Conservation (phyloP, 2,888 invertebrate genomes). For the Saturnia pavonia region DNA sequence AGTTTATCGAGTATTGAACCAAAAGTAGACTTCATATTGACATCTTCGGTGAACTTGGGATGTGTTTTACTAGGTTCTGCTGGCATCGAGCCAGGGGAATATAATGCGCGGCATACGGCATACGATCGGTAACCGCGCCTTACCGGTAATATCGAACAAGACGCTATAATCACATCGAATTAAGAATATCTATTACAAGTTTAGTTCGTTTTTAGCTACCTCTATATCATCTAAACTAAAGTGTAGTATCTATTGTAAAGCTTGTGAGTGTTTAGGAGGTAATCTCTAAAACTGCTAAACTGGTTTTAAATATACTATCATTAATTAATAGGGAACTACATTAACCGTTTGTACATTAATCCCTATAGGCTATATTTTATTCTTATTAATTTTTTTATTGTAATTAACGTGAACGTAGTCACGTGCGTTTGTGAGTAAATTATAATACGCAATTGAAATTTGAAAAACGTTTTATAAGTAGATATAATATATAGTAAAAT, state of each 20-base stretch:
- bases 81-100: constrained; percentile 50
- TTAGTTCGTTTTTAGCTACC: no score
- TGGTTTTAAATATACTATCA: no score
- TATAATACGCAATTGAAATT: not conserved
- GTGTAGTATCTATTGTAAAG: no score
- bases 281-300: no score
- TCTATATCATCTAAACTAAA: no score
- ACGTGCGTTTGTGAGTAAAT: not conserved
- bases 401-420: no score
- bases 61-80: constrained; percentile 54
- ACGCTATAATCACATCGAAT: not conserved
- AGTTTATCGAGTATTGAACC: constrained; percentile 46
- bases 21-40: constrained; percentile 48
- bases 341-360: no score
- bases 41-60: constrained; percentile 62
- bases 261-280: no score
- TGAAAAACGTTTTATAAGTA: not conserved
- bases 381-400: no score
- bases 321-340: no score
- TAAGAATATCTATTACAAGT: not conserved
- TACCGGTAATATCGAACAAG: not conserved
- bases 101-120: constrained; percentile 39
- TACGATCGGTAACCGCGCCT: constrained; percentile 32
- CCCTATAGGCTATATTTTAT: no score
- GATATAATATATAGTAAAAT: no score